Base-by-base conservation (phyloP, 2,797 vertebrate species). In the Mus caroli region DNA sequence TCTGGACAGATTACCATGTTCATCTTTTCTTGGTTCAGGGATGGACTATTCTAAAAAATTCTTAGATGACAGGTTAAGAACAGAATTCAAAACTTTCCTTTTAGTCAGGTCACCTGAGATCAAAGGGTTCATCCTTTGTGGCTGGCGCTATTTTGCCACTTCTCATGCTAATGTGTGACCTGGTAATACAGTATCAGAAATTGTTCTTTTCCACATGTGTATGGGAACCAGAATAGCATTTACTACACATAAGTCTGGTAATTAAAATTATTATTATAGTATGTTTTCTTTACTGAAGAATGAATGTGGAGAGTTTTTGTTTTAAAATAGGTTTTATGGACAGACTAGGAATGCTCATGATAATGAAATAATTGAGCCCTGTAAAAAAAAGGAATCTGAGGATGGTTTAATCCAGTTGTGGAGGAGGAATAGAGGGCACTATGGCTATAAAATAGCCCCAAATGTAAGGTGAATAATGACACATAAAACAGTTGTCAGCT, bases 1-100 rank as follows among this genome's bases (percentile, higher is more conserved):
- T 3, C 2, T 10, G 4, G 4, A 20, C 13, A 26, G 1, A 2
- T 40, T 20, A 31, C 14, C 14, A 34, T 12, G 3, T 1, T 34
- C n/a, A n/a, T 10, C 26, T 43, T 50, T 40, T 46, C 40, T 40
- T n/a, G 3, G 46, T 43, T 22, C 0, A 0, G 6, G 31, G 9
- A 52, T 67, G 58, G 19, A 80, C 7, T 31, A 4, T 13, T 6
- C 5, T 64, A 28, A 78, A 46, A 11, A 56, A n/a, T n/a, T 1
- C 0, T 6, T 6, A 14, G 4, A 43, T 20, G 7, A 43, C 17
- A 28, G 20, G 13, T 26, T 73, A 28, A 10, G 28, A 60, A 20
- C 4, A 56, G 56, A 17, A 67, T n/a, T 67, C 8, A 37, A 67
- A 52, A 52, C 6, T n/a, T 6, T 17, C 77, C 56, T 64, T 28